A percentile compares a stretch with the other conserved stretches of the same genome.
Conservation (phyloP, 2,797 vertebrate species). For the Oreortyx pictus region DNA sequence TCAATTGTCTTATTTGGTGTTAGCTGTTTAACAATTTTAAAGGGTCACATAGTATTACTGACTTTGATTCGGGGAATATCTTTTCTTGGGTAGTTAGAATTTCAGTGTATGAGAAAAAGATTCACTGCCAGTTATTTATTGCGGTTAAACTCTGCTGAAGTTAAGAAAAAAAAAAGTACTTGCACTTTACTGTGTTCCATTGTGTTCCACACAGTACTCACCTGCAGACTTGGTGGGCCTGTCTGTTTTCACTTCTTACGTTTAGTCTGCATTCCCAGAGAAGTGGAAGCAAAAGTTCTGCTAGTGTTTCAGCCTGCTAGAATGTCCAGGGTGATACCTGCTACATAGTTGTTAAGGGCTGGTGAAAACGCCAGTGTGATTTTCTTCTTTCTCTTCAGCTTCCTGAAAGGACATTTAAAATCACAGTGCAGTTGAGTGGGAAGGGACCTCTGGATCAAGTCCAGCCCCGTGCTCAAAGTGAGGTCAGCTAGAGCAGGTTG, state of each 20-base stretch:
- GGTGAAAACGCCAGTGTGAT: background rate
- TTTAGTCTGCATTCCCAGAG: background rate
- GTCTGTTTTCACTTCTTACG: background rate
- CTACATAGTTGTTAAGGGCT: background rate
- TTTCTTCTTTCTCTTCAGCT: background rate
- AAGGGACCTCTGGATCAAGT: background rate
- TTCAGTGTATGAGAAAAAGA: background rate
- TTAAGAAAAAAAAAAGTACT: background rate
- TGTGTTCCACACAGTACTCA: conserved; percentile 28
- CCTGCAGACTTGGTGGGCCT: background rate
- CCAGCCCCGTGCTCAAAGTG: background rate
- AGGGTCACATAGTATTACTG: background rate
- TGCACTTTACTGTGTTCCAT: background rate
- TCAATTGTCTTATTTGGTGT: background rate
- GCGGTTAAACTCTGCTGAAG: background rate
- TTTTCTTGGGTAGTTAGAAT: background rate
- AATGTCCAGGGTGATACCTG: background rate
- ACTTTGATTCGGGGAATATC: background rate
- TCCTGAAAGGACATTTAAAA: background rate
- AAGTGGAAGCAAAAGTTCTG: background rate
- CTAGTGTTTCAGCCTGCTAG: background rate
- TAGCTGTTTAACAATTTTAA: background rate
- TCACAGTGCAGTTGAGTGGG: background rate
- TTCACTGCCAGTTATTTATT: background rate
- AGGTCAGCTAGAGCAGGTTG: background rate